These are phyloP conservation scores for Tympanoctomys barrerae DNA, from an alignment of 2,797 vertebrate genomes.

Conservation along the genomic window DNA sequence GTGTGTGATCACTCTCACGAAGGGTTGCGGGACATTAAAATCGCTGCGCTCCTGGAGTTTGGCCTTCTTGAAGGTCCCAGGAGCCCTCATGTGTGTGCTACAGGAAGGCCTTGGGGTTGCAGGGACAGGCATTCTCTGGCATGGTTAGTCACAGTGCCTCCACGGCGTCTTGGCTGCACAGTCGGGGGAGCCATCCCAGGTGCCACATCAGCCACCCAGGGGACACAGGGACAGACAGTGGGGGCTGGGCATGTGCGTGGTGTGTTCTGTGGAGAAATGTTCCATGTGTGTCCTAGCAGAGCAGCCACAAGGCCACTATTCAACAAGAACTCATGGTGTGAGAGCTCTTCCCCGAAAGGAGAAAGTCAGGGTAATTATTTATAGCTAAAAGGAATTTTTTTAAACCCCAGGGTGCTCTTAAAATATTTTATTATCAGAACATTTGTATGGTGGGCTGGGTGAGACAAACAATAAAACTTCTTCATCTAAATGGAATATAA, in stretches of 20 bases:
- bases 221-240: background rate
- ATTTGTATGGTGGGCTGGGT: conserved; percentile 50
- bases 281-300: background rate
- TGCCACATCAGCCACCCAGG: background rate
- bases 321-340: background rate
- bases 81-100: background rate
- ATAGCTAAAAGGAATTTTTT: conserved; percentile 49
- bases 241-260: background rate
- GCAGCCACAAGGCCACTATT: background rate
- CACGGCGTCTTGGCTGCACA: background rate
- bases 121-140: background rate
- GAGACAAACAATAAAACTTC: conserved; percentile 45
- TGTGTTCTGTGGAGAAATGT: fast-evolving
- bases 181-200: background rate
- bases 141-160: background rate
- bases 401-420: conserved; percentile 40
- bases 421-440: conserved; percentile 71
- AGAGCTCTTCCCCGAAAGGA: background rate
- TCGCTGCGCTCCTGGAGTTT: background rate
- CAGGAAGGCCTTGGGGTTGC: background rate
- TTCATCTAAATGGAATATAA: conserved; percentile 52
- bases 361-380: conserved; percentile 39
- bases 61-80: background rate
- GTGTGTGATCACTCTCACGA: background rate
- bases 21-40: background rate